Conservation (phyloP, 1,140 invertebrate species). For the Aphaenogaster rudis region DNA sequence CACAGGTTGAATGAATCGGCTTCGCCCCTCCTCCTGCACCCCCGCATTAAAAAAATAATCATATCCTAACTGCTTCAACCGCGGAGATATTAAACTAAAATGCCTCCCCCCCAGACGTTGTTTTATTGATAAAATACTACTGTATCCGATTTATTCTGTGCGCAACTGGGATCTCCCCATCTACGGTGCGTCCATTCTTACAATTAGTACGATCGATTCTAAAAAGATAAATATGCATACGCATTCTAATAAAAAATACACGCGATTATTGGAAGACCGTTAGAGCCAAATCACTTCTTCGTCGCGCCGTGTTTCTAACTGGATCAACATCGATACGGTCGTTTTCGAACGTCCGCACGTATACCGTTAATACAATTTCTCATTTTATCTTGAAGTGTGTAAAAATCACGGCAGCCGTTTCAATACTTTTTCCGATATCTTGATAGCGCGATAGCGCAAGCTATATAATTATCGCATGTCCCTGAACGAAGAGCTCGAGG, state of each 20-base stretch:
- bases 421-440: background rate
- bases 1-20: no score
- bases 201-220: background rate
- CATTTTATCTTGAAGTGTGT: constrained; percentile 33
- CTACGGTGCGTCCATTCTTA: background rate
- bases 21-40: no score
- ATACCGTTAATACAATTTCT: constrained; percentile 32
- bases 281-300: constrained; percentile 3
- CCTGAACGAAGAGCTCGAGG: background rate
- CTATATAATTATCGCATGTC: background rate
- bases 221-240: background rate
- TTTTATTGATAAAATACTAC: no score
- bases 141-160: no score
- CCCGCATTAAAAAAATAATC: no score
- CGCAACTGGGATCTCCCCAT: no score
- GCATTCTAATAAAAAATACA: background rate
- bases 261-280: background rate
- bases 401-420: background rate
- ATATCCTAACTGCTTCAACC: no score
- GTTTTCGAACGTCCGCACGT: constrained; percentile 3
- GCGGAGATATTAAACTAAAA: no score
- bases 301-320: constrained; percentile 20
- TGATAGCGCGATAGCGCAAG: constrained; percentile 2
- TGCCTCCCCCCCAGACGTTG: no score
- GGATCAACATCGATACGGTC: constrained; percentile 27